Evolutionary conservation across 2,113 vertebrate species (phyloP).

Genomic region (Tretioscincus oriximinensis): DNA sequence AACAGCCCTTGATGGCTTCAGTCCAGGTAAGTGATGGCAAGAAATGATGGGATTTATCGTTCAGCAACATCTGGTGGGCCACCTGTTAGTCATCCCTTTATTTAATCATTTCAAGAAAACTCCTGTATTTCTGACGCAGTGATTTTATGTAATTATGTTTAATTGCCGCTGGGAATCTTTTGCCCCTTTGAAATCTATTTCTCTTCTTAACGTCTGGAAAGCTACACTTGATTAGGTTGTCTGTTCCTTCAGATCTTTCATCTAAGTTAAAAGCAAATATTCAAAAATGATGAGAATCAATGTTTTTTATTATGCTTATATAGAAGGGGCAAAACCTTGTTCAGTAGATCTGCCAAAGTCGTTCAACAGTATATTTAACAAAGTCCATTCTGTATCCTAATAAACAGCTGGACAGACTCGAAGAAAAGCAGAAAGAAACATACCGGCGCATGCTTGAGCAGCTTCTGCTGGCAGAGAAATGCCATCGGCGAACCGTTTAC

Average conservation of each 20-base stretch:
- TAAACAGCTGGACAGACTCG: constrained; percentile 88
- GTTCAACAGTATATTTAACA: constrained; percentile 40
- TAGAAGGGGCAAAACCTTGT: constrained; percentile 20
- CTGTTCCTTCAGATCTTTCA: neutral
- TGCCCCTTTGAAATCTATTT: neutral
- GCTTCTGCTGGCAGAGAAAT: constrained; percentile 93
- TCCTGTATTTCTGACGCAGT: neutral
- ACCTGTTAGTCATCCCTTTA: neutral
- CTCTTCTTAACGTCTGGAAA: neutral
- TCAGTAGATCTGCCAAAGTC: constrained; percentile 50
- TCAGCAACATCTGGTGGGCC: neutral
- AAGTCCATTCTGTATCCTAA: constrained; percentile 40
- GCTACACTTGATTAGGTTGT: neutral
- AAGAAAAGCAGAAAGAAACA: constrained; percentile 92
- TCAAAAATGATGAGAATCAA: neutral
- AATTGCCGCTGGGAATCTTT: neutral
- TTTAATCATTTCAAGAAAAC: neutral
- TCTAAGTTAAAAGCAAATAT: neutral
- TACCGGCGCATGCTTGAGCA: constrained; percentile 97
- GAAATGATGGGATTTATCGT: too few species aligned
- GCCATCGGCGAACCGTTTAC: constrained; percentile 88
- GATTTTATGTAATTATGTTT: too few species aligned
- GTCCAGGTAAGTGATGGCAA: too few species aligned
- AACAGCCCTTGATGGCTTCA: too few species aligned
- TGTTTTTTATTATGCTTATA: constrained; percentile 43